Conservation (phyloP, 1,140 invertebrate species). For the Sycophaga agraensis region DNA sequence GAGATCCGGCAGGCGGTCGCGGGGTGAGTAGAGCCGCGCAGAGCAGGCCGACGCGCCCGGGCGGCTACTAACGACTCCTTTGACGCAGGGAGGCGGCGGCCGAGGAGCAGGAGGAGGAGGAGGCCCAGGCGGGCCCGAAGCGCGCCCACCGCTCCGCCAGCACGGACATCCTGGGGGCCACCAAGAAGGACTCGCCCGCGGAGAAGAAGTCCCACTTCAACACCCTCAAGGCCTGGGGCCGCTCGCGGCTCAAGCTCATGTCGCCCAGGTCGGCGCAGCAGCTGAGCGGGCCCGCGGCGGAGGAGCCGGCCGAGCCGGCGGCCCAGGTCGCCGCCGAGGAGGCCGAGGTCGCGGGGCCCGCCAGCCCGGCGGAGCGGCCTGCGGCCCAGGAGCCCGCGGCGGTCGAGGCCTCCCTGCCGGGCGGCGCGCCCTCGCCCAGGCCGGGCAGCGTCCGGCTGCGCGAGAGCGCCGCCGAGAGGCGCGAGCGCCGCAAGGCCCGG, state of each 20-base stretch:
- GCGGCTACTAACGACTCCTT: no score
- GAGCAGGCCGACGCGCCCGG: no score
- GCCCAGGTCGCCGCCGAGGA: conserved; percentile 57
- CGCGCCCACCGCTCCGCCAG: conserved; percentile 70
- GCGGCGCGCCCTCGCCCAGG: background rate
- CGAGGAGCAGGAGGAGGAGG: conserved; percentile 60
- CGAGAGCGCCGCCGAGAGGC: conserved; percentile 67
- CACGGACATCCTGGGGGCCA: conserved; percentile 51
- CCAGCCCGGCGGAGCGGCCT: background rate
- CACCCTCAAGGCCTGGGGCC: conserved; percentile 79
- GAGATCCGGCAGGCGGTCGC: conserved; percentile 79
- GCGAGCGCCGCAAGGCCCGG: conserved; percentile 60
- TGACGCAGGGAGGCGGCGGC: conserved; percentile 60
- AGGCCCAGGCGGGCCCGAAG: conserved; percentile 48
- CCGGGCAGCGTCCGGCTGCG: conserved; percentile 67
- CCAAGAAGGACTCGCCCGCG: conserved; percentile 61
- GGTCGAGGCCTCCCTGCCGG: background rate
- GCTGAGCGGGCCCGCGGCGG: no score
- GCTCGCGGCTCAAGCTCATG: conserved; percentile 73
- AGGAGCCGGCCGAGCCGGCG: conserved; percentile 55
- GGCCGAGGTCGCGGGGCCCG: background rate
- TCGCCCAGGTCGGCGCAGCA: conserved; percentile 60
- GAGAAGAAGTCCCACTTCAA: conserved; percentile 78
- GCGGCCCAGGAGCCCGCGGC: background rate
- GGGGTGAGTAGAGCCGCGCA: no score